Percentiles rank a stretch among this genome's conserved stretches.
Evolutionary conservation across 2,113 vertebrate genomes (phyloP).

Genomic region (Notothenia rossii): DNA sequence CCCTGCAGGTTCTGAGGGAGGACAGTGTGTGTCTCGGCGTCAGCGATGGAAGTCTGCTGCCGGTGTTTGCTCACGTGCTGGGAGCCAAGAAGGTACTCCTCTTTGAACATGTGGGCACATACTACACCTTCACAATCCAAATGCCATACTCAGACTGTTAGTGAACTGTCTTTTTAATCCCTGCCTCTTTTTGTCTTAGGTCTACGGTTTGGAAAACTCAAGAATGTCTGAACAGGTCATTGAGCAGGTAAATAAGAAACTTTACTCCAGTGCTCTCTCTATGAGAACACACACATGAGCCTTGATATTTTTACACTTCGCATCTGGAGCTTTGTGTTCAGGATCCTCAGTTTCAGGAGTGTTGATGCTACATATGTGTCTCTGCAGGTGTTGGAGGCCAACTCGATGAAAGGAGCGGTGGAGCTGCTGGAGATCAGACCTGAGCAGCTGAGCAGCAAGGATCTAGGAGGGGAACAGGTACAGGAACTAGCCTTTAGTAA

Average conservation of each 20-base stretch:
- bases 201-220: conserved; percentile 91
- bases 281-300: too few species aligned
- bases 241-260: conserved; percentile 84
- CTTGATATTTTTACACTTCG: too few species aligned
- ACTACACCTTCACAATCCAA: background rate
- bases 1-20: conserved; percentile 85
- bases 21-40: conserved; percentile 90
- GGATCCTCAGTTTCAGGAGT: background rate
- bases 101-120: background rate
- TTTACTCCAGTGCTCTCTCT: background rate
- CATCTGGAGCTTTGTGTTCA: too few species aligned
- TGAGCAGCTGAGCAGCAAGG: conserved; percentile 85
- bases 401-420: conserved; percentile 86
- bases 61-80: conserved; percentile 87
- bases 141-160: background rate
- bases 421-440: conserved; percentile 87
- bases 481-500: background rate
- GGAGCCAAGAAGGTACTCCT: conserved; percentile 89
- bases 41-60: conserved; percentile 94
- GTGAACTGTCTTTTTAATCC: background rate
- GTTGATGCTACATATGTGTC: background rate
- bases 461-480: conserved; percentile 90
- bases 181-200: conserved; percentile 76
- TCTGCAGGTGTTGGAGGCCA: conserved; percentile 89
- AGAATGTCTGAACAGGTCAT: conserved; percentile 89